These are phyloP conservation scores for Apostichopus japonicus DNA, from an alignment of 35 echinoderm and acorn worm genomes.

Conservation along the genomic window DNA sequence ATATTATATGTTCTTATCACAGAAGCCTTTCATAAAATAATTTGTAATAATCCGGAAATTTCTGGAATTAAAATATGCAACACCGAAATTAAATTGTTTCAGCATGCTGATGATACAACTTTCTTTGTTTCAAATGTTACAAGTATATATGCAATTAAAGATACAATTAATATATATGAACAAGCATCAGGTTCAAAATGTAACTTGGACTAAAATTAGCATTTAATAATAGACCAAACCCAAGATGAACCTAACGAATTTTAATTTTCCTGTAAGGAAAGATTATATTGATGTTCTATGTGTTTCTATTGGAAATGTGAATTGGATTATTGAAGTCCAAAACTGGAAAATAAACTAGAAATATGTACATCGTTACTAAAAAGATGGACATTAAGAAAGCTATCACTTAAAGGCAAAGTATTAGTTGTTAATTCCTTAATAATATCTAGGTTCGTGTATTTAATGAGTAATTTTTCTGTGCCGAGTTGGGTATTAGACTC, in stretches of 20 bases:
- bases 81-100: not conserved
- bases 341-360: conserved; percentile 10
- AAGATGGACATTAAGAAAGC: conserved; percentile 17
- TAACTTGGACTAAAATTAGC: conserved; percentile 22
- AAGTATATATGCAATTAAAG: not conserved
- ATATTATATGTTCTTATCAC: conserved; percentile 3
- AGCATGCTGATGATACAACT: conserved; percentile 54
- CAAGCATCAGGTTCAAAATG: conserved; percentile 30
- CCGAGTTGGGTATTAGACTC: not conserved
- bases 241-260: not conserved
- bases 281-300: conserved; percentile 23
- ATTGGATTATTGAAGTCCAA: not conserved
- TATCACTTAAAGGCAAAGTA: conserved; percentile 27
- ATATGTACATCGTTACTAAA: not conserved
- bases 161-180: conserved; percentile 2
- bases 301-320: not conserved
- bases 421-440: conserved; percentile 4
- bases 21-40: too few relatives aligned
- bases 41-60: not conserved
- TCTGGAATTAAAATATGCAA: not conserved
- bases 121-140: not conserved
- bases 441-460: not conserved
- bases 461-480: not conserved
- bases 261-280: conserved; percentile 1
- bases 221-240: not conserved